Base-by-base conservation (phyloP, 2,888 invertebrate genomes). In the Ectemnius cavifrons region DNA sequence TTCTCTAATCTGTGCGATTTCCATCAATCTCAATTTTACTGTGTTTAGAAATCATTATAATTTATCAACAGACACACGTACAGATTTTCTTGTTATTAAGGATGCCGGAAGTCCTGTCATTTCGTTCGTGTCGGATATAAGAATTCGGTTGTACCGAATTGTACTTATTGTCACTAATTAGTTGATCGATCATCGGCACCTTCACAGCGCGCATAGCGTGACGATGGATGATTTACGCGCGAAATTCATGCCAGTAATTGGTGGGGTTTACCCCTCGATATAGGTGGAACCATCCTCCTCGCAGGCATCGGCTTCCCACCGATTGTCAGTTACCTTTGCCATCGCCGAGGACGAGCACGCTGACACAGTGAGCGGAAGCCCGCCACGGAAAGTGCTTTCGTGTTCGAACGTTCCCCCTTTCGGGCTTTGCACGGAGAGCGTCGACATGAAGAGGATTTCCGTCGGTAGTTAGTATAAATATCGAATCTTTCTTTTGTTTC, bases 261-360 rank as follows among this genome's bases (percentile, higher is more conserved):
- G 67, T 68, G 59, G 57, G 60, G 73, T 66, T 75, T 72, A 5
- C 60, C 66, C 63, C 47, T 46, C 70, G 63, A 27, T 69, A 63
- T 71, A 92, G 89, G 92, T 92, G 74, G 93, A 93, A 70, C 94
- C 94, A 0, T 90, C 93, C 0, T 95, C 95, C 0, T 94, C 94
- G 1, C 95, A 95, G 88, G 94, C 94, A 4, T 95, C 95, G 1
- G 92, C 94, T 64, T 37, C 37, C 6, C 95, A 95, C 89, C 93
- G 95, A 65, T 92, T 95, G 58, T 95, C 95, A 13, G 95, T 95
- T 72, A 95, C 94, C 59, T 95, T 95, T 92, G 95, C 95, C 0
- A 92, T 93, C 45, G 92, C 92, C 14, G 93, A 93, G 92, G 92
- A 93, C 20, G 37, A 79, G 84, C 52, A 86, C 37, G 37, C 80